phyloP scores from a whole-genome alignment of 2,888 invertebrate species.

The Glaucopsyche alexis region DNA sequence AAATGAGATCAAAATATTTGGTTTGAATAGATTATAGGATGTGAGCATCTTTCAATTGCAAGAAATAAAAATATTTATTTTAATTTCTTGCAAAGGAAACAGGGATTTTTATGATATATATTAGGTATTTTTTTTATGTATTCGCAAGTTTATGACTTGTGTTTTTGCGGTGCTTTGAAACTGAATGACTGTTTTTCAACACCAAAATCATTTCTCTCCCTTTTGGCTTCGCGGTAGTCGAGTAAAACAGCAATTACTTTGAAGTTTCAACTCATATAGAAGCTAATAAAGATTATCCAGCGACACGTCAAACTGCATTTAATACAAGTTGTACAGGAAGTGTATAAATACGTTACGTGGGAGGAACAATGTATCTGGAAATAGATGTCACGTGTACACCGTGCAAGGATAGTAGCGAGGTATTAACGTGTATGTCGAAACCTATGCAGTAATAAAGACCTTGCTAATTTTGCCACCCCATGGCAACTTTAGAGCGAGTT shows the following conservation, averaged over 20 bases:
- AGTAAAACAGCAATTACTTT: not conserved
- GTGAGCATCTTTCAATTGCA: too few relatives aligned
- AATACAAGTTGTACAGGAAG: not conserved
- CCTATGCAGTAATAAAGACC: too few relatives aligned
- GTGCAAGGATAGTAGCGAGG: not conserved
- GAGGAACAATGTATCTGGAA: not conserved
- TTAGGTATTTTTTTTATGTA: not conserved
- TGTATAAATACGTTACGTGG: not conserved
- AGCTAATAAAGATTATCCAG: not conserved
- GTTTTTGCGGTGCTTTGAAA: too few relatives aligned
- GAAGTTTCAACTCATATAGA: not conserved
- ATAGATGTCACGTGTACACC: slow-evolving; percentile 13
- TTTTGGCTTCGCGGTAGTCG: too few relatives aligned
- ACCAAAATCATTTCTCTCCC: too few relatives aligned
- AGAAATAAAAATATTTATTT: too few relatives aligned
- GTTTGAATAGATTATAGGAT: not conserved
- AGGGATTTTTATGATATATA: not conserved
- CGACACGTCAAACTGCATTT: not conserved
- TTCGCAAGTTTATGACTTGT: too few relatives aligned
- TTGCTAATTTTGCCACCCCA: too few relatives aligned
- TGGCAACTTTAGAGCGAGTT: too few relatives aligned
- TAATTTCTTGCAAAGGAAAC: too few relatives aligned
- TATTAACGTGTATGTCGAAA: too few relatives aligned
- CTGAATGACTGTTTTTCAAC: too few relatives aligned
- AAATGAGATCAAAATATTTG: slow-evolving; percentile 13